phyloP scores from a whole-genome alignment of 2,113 vertebrate species.

The Gambusia holbrooki region DNA sequence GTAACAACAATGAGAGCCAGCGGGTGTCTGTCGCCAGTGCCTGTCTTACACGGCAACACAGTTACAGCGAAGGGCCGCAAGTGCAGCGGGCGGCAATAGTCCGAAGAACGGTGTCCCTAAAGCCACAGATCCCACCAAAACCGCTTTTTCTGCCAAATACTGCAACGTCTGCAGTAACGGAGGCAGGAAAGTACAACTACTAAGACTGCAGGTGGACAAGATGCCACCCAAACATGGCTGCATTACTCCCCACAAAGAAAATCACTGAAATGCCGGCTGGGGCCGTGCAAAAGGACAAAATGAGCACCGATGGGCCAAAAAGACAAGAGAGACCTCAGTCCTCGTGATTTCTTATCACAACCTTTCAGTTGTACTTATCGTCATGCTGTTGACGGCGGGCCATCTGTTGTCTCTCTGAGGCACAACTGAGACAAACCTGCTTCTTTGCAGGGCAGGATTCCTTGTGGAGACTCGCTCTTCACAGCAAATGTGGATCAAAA shows the following conservation, averaged over 20 bases:
- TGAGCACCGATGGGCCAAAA: not conserved
- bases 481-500: slow-evolving; percentile 17
- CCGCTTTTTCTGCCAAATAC: slow-evolving; percentile 78
- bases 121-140: slow-evolving; percentile 78
- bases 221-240: slow-evolving; percentile 10
- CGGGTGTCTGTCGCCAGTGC: slow-evolving; percentile 21
- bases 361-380: slow-evolving; percentile 15
- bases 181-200: slow-evolving; percentile 68
- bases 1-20: slow-evolving; percentile 16
- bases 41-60: slow-evolving; percentile 81
- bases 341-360: slow-evolving; percentile 6
- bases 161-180: slow-evolving; percentile 50
- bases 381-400: slow-evolving; percentile 2
- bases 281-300: slow-evolving; percentile 5
- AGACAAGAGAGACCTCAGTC: slow-evolving; percentile 25
- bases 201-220: slow-evolving; percentile 35
- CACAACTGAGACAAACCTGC: not conserved
- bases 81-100: slow-evolving; percentile 58
- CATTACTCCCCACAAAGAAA: not conserved
- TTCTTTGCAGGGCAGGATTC: not conserved
- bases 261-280: not conserved
- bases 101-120: slow-evolving; percentile 78
- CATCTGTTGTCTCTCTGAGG: not conserved
- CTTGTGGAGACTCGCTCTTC: not conserved
- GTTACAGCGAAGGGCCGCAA: slow-evolving; percentile 78